Evolutionary conservation across 2,888 invertebrate species (phyloP), one percentile per base, ranked within the genome.

Genomic region (Drosophila affinis): DNA sequence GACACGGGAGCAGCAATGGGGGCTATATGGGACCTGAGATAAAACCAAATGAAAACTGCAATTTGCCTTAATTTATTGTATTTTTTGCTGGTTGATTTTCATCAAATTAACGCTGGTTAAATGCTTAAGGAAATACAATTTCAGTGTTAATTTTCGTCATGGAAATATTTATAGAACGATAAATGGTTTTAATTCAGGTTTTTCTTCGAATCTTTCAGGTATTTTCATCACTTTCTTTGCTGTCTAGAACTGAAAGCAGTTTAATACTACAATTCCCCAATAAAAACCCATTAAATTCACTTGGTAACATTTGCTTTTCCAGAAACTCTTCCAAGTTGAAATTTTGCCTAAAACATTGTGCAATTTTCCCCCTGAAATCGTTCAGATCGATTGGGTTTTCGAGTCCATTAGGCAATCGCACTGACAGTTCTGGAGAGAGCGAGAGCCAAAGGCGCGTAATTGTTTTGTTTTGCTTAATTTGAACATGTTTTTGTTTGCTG

Each of bases 401-500:
- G 67, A 45, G 67, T 67, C 67, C 55, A 67, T 67, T 67, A 51
- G 51, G 44, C 39, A 14, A 14, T 14, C 39, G 44, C 34, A 49
- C 67, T 56, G 55, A 67, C 67, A 67, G 68, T 29, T 67, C 14
- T 34, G 34, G 56, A 67, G 56, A 67, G 67, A 67, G 64, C 49
- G 32, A 32, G 32, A 32, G 32, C 65, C 27, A 45, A 27, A 14
- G 49, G 49, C 67, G 32, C 48, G 55, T 51, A 67, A 67, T 67
- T 56, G 67, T 46, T 67, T 67, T 56, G 67, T 67, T 65, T 67
- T 32, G 65, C 44, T 56, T 67, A 51, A 56, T 67, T 67, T 67
- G 68, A 34, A 51, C 68, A 51, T 39, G 49, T 27, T 32, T 55
- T 51, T 17, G 39, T 76, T 75, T 80, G 76, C 70, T 78, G 78